A percentile compares a stretch with the other conserved stretches of the same genome.
Evolutionary conservation across 2,888 invertebrate genomes (phyloP).

Genomic region (Sinodicranocentrus sp.): DNA sequence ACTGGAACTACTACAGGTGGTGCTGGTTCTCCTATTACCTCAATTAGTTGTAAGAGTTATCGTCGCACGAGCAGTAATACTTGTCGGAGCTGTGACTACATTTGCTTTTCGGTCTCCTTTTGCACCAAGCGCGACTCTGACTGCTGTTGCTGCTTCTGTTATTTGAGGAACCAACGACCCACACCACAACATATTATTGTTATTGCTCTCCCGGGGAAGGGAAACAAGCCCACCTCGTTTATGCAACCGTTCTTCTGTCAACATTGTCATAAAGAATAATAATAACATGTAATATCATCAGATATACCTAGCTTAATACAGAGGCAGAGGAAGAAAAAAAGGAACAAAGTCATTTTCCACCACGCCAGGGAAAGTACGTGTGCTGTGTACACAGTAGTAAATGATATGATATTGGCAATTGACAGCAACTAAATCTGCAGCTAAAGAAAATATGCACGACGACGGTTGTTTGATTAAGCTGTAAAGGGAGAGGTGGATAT

Average conservation of each 20-base stretch:
- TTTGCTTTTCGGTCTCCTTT: slow-evolving; percentile 14
- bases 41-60: slow-evolving; percentile 42
- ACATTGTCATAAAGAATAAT: slow-evolving; percentile 62
- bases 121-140: background rate
- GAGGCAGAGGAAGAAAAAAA: no score
- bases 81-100: slow-evolving; percentile 23
- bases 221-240: slow-evolving; percentile 43
- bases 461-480: background rate
- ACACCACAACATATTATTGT: slow-evolving; percentile 39
- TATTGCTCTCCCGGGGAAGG: slow-evolving; percentile 63
- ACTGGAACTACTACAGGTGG: slow-evolving; percentile 41
- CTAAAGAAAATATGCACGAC: background rate
- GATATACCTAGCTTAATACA: slow-evolving; percentile 3
- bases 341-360: background rate
- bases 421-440: background rate
- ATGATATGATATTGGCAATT: slow-evolving; percentile 4
- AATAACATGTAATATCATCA: slow-evolving; percentile 29
- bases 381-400: background rate
- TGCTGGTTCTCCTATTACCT: slow-evolving; percentile 31
- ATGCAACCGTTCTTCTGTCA: slow-evolving; percentile 54
- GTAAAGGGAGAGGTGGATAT: no score
- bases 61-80: slow-evolving; percentile 9
- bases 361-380: background rate
- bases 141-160: background rate
- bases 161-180: slow-evolving; percentile 39